phyloP scores from a whole-genome alignment of 2,113 vertebrate species.

The Cathartes aura region DNA sequence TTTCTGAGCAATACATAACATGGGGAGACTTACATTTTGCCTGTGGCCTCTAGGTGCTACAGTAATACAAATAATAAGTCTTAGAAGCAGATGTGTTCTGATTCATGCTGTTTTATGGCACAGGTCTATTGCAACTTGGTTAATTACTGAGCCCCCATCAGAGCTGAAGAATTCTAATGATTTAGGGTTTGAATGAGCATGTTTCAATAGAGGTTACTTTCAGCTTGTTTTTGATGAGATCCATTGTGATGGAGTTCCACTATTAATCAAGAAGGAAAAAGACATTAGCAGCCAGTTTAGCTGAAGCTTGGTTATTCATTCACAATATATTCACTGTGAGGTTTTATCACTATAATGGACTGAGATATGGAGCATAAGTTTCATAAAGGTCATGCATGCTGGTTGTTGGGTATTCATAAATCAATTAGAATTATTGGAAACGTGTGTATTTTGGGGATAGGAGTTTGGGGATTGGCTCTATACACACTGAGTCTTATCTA shows the following conservation, averaged over 20 bases:
- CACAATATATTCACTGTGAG: neutral
- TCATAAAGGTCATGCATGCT: neutral
- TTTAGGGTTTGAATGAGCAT: neutral
- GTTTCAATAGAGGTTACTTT: conserved; percentile 39
- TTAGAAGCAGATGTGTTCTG: neutral
- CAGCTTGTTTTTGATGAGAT: conserved; percentile 50
- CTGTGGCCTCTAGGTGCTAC: conserved; percentile 48
- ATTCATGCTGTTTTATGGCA: neutral
- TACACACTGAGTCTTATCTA: neutral
- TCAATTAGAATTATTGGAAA: neutral
- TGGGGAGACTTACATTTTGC: neutral
- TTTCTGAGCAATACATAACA: neutral
- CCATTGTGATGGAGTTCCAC: conserved; percentile 40
- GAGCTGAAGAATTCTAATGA: neutral
- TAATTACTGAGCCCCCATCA: neutral
- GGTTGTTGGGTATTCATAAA: neutral
- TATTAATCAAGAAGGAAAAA: conserved; percentile 61
- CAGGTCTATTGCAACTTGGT: neutral
- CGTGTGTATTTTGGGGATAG: neutral
- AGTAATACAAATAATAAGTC: conserved; percentile 49
- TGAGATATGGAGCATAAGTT: neutral
- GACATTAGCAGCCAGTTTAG: conserved; percentile 15
- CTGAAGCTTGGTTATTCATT: neutral
- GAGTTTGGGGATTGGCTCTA: neutral
- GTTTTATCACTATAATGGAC: neutral